phyloP scores from a whole-genome alignment of 2,888 invertebrate genomes.

The Plusia festucae region DNA sequence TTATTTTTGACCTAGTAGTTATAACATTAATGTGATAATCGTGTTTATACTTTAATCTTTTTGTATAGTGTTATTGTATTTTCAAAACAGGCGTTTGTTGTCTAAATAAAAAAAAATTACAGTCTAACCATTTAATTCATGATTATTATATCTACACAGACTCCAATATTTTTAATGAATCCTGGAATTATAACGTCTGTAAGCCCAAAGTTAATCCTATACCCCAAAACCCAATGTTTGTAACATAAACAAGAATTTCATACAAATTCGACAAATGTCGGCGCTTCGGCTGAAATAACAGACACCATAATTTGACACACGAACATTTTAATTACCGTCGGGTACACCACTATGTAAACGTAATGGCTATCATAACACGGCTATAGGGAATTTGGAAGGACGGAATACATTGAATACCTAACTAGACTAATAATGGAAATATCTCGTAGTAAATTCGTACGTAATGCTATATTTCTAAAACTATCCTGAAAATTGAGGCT shows the following conservation, averaged over 20 bases:
- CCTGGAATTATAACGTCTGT: not conserved
- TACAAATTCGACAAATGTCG: constrained; percentile 3
- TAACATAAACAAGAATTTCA: not conserved
- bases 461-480: too few species aligned
- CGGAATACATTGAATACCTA: not conserved
- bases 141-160: not conserved
- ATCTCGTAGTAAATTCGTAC: too few species aligned
- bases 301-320: constrained; percentile 65
- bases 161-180: constrained; percentile 1
- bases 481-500: too few species aligned
- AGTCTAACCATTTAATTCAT: not conserved
- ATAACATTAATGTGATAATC: too few species aligned
- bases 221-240: not conserved
- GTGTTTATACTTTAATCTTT: too few species aligned
- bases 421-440: too few species aligned
- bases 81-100: too few species aligned
- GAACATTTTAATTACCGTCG: constrained; percentile 69
- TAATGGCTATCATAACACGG: constrained; percentile 44
- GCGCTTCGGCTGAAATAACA: constrained; percentile 60
- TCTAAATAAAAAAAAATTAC: too few species aligned
- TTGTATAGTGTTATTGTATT: too few species aligned
- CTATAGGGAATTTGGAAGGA: constrained; percentile 45
- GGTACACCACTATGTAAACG: constrained; percentile 65
- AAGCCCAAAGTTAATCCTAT: not conserved
- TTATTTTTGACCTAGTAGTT: too few species aligned